phyloP scores from a whole-genome alignment of 2,888 invertebrate genomes.

The Coelinius sp. region DNA sequence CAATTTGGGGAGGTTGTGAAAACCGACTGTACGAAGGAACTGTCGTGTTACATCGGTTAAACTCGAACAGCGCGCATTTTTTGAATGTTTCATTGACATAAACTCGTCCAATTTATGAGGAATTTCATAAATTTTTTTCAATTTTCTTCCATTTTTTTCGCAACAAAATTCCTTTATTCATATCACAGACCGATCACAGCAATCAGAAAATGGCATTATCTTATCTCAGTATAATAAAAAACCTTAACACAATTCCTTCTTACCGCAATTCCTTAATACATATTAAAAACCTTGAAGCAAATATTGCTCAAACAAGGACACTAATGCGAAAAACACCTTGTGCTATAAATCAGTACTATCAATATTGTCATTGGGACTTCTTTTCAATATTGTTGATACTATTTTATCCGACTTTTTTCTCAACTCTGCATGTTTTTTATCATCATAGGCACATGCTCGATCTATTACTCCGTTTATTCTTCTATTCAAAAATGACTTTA shows the following conservation, averaged over 20 bases:
- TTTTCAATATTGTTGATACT: neutral
- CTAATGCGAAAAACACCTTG: neutral
- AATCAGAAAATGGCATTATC: neutral
- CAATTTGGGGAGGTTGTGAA: neutral
- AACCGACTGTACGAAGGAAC: too few relatives aligned
- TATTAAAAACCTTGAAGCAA: neutral
- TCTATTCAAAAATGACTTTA: conserved; percentile 44
- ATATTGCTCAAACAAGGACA: neutral
- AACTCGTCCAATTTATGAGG: too few relatives aligned
- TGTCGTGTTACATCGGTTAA: too few relatives aligned
- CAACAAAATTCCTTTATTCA: neutral
- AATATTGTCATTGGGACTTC: neutral
- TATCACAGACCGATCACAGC: conserved; percentile 1
- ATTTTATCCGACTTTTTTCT: conserved; percentile 1
- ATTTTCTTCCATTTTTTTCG: too few relatives aligned
- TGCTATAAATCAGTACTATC: neutral
- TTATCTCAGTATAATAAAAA: neutral
- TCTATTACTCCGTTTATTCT: conserved; percentile 41
- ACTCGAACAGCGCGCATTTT: too few relatives aligned
- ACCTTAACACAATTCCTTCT: neutral
- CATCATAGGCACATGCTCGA: conserved; percentile 46
- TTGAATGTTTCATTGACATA: too few relatives aligned
- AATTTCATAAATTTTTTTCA: too few relatives aligned
- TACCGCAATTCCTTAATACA: neutral
- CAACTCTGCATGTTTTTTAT: conserved; percentile 45